phyloP scores from a whole-genome alignment of 2,888 invertebrate species.

The Dasypolia templi region DNA sequence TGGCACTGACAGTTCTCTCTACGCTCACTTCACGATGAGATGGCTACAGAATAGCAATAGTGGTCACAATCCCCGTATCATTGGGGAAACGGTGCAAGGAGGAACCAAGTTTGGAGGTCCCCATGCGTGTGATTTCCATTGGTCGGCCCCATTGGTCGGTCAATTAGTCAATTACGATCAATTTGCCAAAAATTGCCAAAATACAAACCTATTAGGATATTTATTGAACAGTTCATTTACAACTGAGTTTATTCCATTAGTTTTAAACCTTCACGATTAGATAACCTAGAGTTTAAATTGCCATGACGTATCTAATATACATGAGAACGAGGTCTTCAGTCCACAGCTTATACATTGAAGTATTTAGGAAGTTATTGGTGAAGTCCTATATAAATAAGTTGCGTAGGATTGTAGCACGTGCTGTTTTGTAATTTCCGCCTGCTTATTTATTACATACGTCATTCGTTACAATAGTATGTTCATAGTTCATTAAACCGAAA shows the following conservation, averaged over 20 bases:
- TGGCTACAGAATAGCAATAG: too few species aligned
- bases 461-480: conserved; percentile 15
- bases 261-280: conserved; percentile 47
- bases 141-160: conserved; percentile 20
- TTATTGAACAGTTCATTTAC: conserved; percentile 31
- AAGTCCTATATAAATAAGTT: conserved; percentile 17
- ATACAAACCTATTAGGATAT: conserved; percentile 15
- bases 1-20: too few species aligned
- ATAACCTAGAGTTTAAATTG: conserved; percentile 50
- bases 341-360: neutral
- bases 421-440: conserved; percentile 21
- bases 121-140: conserved; percentile 4
- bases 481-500: conserved; percentile 36
- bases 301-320: conserved; percentile 54
- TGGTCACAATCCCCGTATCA: neutral
- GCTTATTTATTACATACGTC: neutral
- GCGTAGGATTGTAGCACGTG: conserved; percentile 10
- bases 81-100: neutral
- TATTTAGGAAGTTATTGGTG: conserved; percentile 28
- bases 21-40: too few species aligned
- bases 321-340: conserved; percentile 50
- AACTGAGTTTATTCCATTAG: conserved; percentile 31
- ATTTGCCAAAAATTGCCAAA: conserved; percentile 30
- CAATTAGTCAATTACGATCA: conserved; percentile 34
- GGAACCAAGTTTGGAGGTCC: neutral